phyloP scores from a whole-genome alignment of 2,888 invertebrate genomes.

The Amorpha juglandis region DNA sequence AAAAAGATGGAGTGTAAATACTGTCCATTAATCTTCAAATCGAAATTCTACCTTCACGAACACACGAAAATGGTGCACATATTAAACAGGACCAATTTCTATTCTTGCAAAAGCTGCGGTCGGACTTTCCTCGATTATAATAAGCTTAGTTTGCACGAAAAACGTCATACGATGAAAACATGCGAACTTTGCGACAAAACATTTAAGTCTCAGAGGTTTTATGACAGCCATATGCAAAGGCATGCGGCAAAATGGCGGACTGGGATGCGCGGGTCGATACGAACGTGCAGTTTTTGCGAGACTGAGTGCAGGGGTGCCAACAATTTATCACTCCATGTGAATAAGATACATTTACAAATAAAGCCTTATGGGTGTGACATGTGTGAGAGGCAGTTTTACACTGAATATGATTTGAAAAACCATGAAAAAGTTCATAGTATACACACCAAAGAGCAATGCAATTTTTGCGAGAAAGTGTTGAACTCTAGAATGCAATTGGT shows the following conservation, averaged over 20 bases:
- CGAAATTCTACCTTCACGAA: constrained; percentile 67
- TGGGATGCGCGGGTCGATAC: constrained; percentile 41
- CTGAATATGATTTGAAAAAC: constrained; percentile 61
- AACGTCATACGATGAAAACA: constrained; percentile 51
- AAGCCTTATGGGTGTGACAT: constrained; percentile 76
- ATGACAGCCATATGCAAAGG: constrained; percentile 61
- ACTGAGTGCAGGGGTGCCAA: constrained; percentile 66
- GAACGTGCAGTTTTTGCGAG: constrained; percentile 75
- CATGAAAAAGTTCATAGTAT: constrained; percentile 68
- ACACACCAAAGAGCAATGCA: constrained; percentile 59
- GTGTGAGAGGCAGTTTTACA: constrained; percentile 74
- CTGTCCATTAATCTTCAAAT: constrained; percentile 56
- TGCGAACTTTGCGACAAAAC: constrained; percentile 66
- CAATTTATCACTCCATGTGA: constrained; percentile 69
- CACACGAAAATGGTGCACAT: constrained; percentile 66
- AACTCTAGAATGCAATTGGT: constrained; percentile 66
- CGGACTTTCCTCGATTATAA: constrained; percentile 50
- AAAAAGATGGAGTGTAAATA: constrained; percentile 53
- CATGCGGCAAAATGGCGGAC: constrained; percentile 57
- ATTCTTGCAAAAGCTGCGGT: constrained; percentile 59
- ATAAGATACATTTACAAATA: constrained; percentile 74
- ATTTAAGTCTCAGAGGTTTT: constrained; percentile 55
- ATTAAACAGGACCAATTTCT: constrained; percentile 43
- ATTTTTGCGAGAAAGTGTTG: constrained; percentile 65
- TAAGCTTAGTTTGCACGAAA: constrained; percentile 54